phyloP scores from a whole-genome alignment of 2,797 vertebrate species.

The Petrocephalus sullivani region DNA sequence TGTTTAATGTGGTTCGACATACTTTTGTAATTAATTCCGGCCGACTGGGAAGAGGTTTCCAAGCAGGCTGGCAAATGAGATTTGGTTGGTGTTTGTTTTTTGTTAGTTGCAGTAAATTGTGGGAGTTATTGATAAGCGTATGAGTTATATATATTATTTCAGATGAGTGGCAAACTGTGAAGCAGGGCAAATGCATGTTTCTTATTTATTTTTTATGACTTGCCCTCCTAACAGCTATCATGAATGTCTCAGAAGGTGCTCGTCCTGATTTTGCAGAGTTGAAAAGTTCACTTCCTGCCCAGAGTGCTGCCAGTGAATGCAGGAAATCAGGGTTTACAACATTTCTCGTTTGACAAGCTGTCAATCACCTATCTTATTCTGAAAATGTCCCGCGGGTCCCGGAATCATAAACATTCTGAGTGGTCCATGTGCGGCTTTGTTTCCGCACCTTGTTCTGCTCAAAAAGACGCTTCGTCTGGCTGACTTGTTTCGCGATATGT shows the following conservation, averaged over 20 bases:
- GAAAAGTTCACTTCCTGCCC: conserved; percentile 58
- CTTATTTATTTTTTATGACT: background rate
- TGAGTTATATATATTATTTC: background rate
- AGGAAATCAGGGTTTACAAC: conserved; percentile 61
- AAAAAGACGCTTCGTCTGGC: background rate
- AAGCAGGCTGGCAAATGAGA: background rate
- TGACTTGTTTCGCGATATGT: background rate
- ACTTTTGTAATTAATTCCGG: background rate
- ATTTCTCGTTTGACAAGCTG: conserved; percentile 56
- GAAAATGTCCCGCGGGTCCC: conserved; percentile 44
- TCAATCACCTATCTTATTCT: conserved; percentile 52
- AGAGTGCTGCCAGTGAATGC: conserved; percentile 32
- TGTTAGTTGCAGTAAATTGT: background rate
- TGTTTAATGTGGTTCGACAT: background rate
- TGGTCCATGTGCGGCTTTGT: background rate
- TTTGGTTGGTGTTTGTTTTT: conserved; percentile 11
- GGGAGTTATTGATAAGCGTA: background rate
- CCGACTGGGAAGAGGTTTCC: background rate
- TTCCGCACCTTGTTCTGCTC: background rate
- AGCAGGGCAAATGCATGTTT: background rate
- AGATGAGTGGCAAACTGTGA: background rate
- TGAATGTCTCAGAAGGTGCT: conserved; percentile 30
- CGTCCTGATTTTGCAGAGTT: conserved; percentile 48
- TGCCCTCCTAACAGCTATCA: conserved; percentile 24
- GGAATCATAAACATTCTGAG: conserved; percentile 50